Percentiles rank a stretch among this genome's conserved stretches.
Evolutionary conservation across 35 echinoderm and acorn worm genomes (phyloP).

Genomic region (Acanthaster planci): DNA sequence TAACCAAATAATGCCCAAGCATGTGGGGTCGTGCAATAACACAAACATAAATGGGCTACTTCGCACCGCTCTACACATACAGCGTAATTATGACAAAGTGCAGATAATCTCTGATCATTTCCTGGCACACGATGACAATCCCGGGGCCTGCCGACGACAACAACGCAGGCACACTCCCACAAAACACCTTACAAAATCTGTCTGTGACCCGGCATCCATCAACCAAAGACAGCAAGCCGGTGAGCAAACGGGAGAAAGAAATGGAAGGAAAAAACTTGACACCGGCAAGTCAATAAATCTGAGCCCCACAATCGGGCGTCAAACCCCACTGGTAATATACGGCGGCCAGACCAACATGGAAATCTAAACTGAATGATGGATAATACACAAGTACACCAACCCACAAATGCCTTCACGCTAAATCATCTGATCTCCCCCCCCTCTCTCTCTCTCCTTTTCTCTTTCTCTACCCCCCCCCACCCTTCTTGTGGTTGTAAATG

Average conservation of each 20-base stretch:
- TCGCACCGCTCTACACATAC: not conserved
- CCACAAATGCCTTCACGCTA: slow-evolving; percentile 21
- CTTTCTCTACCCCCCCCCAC: not conserved
- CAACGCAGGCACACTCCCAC: no score
- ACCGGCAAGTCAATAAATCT: not conserved
- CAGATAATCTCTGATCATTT: slow-evolving; percentile 14
- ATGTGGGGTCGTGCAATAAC: no score
- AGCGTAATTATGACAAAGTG: not conserved
- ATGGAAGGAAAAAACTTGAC: no score
- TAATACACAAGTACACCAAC: slow-evolving; percentile 24
- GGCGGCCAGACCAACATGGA: not conserved
- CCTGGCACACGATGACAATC: not conserved
- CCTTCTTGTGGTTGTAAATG: no score
- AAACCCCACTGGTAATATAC: not conserved
- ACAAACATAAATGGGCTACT: no score
- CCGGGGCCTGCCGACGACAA: no score
- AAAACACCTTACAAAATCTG: not conserved
- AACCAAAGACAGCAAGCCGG: not conserved
- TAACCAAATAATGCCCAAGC: no score
- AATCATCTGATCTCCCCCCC: not conserved
- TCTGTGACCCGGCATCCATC: not conserved
- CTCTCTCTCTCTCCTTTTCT: not conserved
- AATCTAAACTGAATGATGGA: slow-evolving; percentile 6
- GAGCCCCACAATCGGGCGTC: not conserved
- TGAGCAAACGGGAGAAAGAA: no score